These are phyloP conservation scores for Megaceryle alcyon DNA, from an alignment of 2,797 vertebrate genomes.

Conservation along the genomic window DNA sequence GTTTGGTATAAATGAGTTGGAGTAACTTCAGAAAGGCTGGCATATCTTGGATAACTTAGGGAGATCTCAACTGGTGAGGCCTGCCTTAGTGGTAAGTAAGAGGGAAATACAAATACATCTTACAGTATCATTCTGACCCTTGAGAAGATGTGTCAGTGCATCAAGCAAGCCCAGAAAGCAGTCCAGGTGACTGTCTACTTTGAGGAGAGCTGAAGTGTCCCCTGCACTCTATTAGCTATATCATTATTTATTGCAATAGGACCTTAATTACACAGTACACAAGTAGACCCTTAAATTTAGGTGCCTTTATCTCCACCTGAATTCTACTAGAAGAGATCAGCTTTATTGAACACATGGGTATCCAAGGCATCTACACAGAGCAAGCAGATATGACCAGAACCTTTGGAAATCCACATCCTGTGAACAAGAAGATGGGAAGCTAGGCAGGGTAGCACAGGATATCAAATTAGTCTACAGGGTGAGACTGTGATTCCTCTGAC, in stretches of 20 bases:
- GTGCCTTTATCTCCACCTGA: not conserved
- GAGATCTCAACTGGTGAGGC: not conserved
- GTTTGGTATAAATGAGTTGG: not conserved
- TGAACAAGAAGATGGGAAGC: not conserved
- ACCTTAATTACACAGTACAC: not conserved
- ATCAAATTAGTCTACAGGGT: rapidly evolving
- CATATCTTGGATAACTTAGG: not conserved
- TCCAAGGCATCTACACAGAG: not conserved
- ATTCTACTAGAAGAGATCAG: not conserved
- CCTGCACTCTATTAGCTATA: rapidly evolving
- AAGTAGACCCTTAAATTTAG: not conserved
- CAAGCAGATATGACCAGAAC: not conserved
- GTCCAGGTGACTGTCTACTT: not conserved
- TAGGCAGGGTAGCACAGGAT: not conserved
- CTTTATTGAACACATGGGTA: not conserved
- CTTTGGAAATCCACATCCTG: not conserved
- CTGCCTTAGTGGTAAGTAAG: not conserved
- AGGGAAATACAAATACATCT: not conserved
- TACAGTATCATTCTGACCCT: not conserved
- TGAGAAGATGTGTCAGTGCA: not conserved
- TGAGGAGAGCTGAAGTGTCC: not conserved
- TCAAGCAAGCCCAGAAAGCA: not conserved
- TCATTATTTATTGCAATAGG: not conserved
- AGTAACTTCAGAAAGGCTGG: not conserved
- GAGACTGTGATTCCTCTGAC: not conserved